These are phyloP conservation scores for Chlorodrepanis virens DNA, from an alignment of 2,113 vertebrate species.

Conservation along the genomic window DNA sequence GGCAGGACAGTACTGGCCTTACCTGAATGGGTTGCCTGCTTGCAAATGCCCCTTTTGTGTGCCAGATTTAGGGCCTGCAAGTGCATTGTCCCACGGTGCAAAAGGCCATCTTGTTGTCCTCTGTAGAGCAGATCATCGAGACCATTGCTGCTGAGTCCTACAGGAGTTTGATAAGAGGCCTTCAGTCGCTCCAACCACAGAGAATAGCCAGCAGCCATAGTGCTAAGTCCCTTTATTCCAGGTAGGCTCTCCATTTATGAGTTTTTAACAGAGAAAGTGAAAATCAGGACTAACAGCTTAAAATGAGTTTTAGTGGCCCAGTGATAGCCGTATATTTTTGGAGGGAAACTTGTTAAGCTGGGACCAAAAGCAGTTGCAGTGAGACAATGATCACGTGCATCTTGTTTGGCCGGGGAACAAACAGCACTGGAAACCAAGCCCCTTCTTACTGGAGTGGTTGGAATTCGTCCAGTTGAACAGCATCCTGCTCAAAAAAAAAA, in stretches of 20 bases:
- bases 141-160: not conserved
- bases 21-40: not conserved
- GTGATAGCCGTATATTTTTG: not conserved
- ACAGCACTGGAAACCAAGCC: not conserved
- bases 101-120: not conserved
- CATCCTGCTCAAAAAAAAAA: not conserved
- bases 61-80: not conserved
- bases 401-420: fast-evolving
- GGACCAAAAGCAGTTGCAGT: not conserved
- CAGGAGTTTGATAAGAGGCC: not conserved
- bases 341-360: not conserved
- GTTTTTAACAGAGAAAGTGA: not conserved
- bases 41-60: not conserved
- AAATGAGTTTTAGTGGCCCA: not conserved
- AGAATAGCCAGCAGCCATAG: not conserved
- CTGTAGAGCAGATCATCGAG: not conserved
- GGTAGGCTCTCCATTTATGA: not conserved
- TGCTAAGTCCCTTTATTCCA: not conserved
- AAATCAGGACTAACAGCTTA: not conserved
- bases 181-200: not conserved
- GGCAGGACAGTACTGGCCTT: not conserved
- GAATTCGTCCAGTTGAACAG: not conserved
- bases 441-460: not conserved
- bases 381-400: not conserved
- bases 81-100: not conserved